These are phyloP conservation scores for Periphyllus acericola DNA, from an alignment of 2,888 invertebrate species.

Conservation along the genomic window DNA sequence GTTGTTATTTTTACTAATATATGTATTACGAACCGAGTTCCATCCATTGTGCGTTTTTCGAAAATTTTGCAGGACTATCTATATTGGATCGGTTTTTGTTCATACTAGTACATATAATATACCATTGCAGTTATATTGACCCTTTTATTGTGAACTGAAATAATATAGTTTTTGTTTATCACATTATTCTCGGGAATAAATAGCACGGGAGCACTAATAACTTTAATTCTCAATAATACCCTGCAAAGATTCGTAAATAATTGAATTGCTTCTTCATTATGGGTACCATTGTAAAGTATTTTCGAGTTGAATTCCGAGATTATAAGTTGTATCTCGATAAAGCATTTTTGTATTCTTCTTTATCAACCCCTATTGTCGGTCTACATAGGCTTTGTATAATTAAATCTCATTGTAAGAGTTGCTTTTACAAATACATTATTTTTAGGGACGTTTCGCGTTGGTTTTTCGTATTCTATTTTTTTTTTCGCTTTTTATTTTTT, in stretches of 20 bases:
- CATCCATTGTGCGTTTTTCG: too few species aligned
- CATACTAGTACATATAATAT: too few species aligned
- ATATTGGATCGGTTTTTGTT: too few species aligned
- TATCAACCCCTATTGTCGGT: background rate
- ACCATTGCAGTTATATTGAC: too few species aligned
- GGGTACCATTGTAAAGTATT: background rate
- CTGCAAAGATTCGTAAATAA: background rate
- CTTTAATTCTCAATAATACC: background rate
- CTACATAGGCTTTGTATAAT: background rate
- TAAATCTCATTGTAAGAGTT: background rate
- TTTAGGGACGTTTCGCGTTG: background rate
- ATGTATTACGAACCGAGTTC: too few species aligned
- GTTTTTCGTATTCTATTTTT: background rate
- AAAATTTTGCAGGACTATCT: too few species aligned
- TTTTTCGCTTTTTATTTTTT: background rate
- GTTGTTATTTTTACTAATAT: too few species aligned
- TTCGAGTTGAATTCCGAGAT: background rate
- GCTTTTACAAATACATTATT: background rate
- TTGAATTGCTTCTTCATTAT: background rate
- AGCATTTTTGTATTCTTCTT: background rate
- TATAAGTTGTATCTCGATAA: background rate
- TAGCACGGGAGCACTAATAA: background rate
- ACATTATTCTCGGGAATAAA: background rate
- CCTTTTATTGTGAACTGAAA: too few species aligned
- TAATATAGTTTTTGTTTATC: too few species aligned